Conservation (phyloP, 2,113 vertebrate species). For the Mirounga angustirostris region DNA sequence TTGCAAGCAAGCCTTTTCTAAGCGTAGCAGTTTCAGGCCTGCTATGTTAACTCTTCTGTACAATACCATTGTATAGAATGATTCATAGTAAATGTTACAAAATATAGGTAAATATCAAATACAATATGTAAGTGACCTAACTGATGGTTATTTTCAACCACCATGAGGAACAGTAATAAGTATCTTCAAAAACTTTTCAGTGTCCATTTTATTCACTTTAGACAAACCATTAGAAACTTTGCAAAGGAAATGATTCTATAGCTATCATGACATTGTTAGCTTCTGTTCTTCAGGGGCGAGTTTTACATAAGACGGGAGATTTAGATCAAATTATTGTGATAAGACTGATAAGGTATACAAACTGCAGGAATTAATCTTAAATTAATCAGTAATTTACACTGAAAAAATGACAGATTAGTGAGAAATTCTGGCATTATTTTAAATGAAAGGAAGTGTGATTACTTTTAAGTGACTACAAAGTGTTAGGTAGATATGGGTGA, state of each 20-base stretch:
- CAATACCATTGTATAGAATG: not conserved
- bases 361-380: constrained; percentile 17
- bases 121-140: not conserved
- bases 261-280: constrained; percentile 12
- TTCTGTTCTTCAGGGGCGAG: not conserved
- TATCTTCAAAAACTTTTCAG: not conserved
- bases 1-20: not conserved
- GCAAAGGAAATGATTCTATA: not conserved
- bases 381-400: constrained; percentile 25
- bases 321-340: not conserved
- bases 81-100: not conserved
- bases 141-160: not conserved
- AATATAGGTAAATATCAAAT: not conserved
- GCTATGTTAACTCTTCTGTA: not conserved
- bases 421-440: constrained; percentile 58
- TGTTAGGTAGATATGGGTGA: not conserved
- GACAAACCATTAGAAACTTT: not conserved
- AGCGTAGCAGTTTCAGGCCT: not conserved
- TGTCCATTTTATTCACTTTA: not conserved
- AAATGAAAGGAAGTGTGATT: constrained; percentile 48
- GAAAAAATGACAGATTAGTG: constrained; percentile 43
- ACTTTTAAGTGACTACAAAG: not conserved
- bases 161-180: not conserved
- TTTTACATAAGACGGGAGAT: constrained; percentile 16
- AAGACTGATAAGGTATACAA: not conserved